A percentile compares a stretch with the other conserved stretches of the same genome.
phyloP scores from a whole-genome alignment of 2,113 vertebrate genomes.

The Dermatemys mawii region DNA sequence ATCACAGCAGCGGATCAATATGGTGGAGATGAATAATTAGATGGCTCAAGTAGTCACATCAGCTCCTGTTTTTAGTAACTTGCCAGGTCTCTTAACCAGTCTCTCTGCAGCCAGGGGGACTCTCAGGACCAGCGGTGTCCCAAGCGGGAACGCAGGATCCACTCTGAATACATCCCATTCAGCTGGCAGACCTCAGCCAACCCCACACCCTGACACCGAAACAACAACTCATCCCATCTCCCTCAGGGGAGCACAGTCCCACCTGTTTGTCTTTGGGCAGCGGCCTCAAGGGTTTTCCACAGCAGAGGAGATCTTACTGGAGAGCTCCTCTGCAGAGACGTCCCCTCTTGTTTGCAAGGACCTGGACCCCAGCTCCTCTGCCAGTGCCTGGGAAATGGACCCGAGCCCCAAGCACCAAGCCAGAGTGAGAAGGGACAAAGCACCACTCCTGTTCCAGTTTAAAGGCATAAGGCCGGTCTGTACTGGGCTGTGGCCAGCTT shows the following conservation, averaged over 20 bases:
- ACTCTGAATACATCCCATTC: not conserved
- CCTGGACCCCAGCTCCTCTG: no score
- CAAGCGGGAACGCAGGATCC: not conserved
- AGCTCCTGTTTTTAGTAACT: not conserved
- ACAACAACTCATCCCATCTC: not conserved
- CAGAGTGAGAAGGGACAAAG: not conserved
- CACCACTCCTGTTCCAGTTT: not conserved
- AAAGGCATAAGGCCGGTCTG: not conserved
- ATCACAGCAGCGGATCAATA: not conserved
- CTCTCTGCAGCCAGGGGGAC: no score
- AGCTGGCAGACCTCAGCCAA: no score
- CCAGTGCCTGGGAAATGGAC: not conserved
- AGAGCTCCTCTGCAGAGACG: not conserved
- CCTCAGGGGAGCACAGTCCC: not conserved
- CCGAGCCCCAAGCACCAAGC: no score
- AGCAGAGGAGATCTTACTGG: not conserved
- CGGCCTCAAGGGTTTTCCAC: not conserved
- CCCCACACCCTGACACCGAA: not conserved
- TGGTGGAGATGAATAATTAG: not conserved
- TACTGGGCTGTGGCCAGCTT: not conserved
- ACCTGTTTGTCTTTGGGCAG: not conserved
- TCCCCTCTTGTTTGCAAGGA: not conserved
- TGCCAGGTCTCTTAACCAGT: no score
- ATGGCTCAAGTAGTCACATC: not conserved
- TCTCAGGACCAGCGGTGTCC: no score